A percentile compares a stretch with the other conserved stretches of the same genome.
Evolutionary conservation across 2,888 invertebrate species (phyloP).

Genomic region (Nesidiocoris tenuis): DNA sequence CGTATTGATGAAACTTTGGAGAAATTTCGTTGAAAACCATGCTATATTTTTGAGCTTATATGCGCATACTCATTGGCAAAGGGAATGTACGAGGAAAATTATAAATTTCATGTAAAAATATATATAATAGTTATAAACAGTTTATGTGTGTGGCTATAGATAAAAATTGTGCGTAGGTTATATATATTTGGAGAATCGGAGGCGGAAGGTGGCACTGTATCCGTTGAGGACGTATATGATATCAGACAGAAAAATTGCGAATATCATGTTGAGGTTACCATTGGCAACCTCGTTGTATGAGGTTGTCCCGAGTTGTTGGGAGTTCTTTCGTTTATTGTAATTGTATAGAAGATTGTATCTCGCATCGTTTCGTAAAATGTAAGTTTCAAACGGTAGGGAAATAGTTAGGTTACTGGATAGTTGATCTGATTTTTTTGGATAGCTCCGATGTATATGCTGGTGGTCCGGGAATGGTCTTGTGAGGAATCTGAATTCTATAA

Average conservation of each 20-base stretch:
- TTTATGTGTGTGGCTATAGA: not conserved
- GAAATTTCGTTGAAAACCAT: not conserved
- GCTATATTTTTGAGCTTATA: not conserved
- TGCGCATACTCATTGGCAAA: not conserved
- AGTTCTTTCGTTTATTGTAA: not conserved
- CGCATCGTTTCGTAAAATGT: not conserved
- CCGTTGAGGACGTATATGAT: not conserved
- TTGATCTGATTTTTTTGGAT: not conserved
- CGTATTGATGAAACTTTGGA: not conserved
- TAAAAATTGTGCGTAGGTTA: not conserved
- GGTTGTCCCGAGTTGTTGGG: not conserved
- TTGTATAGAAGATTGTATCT: not conserved
- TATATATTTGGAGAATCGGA: not conserved
- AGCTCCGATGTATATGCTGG: too few relatives aligned
- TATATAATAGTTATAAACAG: not conserved
- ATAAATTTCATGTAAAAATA: not conserved
- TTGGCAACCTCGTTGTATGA: not conserved
- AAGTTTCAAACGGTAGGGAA: not conserved
- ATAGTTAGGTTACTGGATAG: too few relatives aligned
- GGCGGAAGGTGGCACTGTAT: not conserved
- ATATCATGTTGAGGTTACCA: not conserved
- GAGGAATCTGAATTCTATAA: too few relatives aligned
- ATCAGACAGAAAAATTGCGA: not conserved
- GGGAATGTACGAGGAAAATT: not conserved
- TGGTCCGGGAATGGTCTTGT: too few relatives aligned